Percentiles rank a stretch among this genome's conserved stretches.
phyloP scores from a whole-genome alignment of 2,888 invertebrate genomes.

The Napeogenes sylphis region DNA sequence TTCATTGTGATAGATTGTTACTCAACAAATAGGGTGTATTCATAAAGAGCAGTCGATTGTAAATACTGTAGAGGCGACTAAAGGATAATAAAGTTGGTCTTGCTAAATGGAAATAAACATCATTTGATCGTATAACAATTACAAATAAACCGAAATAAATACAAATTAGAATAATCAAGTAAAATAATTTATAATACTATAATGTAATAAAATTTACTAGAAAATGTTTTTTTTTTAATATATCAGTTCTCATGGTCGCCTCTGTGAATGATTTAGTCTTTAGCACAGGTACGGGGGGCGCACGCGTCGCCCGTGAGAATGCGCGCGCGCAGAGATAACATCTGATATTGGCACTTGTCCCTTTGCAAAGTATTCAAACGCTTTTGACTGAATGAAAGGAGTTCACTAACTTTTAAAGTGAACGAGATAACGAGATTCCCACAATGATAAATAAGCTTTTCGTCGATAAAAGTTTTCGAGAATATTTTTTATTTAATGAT shows the following conservation, averaged over 20 bases:
- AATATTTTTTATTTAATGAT: background rate
- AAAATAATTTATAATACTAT: too few relatives aligned
- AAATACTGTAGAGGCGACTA: slow-evolving; percentile 10
- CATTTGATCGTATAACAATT: too few relatives aligned
- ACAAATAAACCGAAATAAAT: too few relatives aligned
- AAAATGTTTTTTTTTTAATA: background rate
- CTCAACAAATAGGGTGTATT: slow-evolving; percentile 36
- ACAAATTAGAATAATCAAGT: too few relatives aligned
- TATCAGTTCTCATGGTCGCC: slow-evolving; percentile 1
- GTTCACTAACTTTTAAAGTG: slow-evolving; percentile 21
- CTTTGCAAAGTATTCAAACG: slow-evolving; percentile 41
- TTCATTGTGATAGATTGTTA: slow-evolving; percentile 41
- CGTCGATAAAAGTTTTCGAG: background rate
- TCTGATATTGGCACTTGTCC: slow-evolving; percentile 53
- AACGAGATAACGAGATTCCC: slow-evolving; percentile 18
- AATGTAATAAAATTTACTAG: too few relatives aligned
- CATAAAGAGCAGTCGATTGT: slow-evolving; percentile 25
- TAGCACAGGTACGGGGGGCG: slow-evolving; percentile 36
- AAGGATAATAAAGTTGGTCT: background rate
- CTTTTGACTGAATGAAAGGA: slow-evolving; percentile 43
- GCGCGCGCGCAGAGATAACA: slow-evolving; percentile 47
- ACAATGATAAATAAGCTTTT: background rate
- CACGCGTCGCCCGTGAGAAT: slow-evolving; percentile 52
- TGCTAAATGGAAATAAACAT: too few relatives aligned
- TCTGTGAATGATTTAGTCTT: slow-evolving; percentile 15